Evolutionary conservation across 2,113 vertebrate genomes (phyloP), one percentile per base, ranked within the genome.

Genomic region (Gadus macrocephalus): DNA sequence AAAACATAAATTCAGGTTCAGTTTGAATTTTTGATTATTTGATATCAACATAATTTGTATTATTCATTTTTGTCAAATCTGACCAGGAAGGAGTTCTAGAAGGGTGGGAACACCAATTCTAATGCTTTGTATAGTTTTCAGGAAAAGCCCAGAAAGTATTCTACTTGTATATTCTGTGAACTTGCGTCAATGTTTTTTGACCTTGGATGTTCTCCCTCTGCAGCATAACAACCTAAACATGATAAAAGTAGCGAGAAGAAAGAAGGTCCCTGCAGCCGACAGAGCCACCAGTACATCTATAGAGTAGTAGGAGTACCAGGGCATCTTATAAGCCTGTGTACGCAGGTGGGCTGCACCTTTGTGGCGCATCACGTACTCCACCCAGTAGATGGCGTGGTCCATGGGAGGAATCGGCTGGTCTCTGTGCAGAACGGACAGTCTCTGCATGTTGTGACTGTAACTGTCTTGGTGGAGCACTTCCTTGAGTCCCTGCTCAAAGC

Each of bases 291-390:
- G 0, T 1, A 90, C 81, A 75, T 91, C 89, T 58, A 89, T 15
- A 60, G 53, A 67, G 76, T 90, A 68, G 68, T 90, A 91, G 0
- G 85, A 70, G 75, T 89, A 90, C 90, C 90, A 89, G 3, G 81
- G 79, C 88, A 91, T 85, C 53, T 79, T 85, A 71, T 89, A 85
- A 28, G 86, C 80, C 22, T 82, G 68, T 14, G 88, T 89, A 15
- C 81, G 81, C 58, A 90, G 78, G 64, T 90, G 87, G 38, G 69
- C 9, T 5, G 89, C 87, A 15, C 90, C 90, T 75, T 87, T 90
- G 56, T 91, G 72, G 9, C 89, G 85, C 1, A 91, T 89, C 58
- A 91, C 88, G 58, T 79, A 89, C 66, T 90, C 89, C 31, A 88
- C 71, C 90, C 90, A 91, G 78, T 88, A 91, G 55, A 84, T 19